Evolutionary conservation across 2,797 vertebrate species (phyloP).

Genomic region (Siniperca obscura): DNA sequence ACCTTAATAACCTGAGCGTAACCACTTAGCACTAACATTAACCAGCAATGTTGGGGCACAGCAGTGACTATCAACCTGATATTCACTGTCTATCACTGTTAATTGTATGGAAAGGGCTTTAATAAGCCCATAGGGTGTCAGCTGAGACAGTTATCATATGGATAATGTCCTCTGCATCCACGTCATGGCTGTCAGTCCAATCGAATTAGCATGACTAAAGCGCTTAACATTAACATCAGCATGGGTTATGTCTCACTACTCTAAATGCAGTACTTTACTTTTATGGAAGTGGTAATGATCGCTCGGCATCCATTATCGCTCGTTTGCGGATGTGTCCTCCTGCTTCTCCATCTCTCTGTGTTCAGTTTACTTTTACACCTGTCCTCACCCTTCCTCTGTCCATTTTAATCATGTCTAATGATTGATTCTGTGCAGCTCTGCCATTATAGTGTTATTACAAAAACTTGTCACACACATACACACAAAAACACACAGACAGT

Average conservation of each 20-base stretch:
- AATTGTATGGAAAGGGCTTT: constrained; percentile 50
- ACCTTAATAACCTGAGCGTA: constrained; percentile 40
- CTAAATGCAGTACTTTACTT: constrained; percentile 66
- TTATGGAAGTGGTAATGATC: constrained; percentile 66
- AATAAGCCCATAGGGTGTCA: constrained; percentile 59
- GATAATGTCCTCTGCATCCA: constrained; percentile 59
- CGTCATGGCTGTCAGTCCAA: constrained; percentile 70
- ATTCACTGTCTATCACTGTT: constrained; percentile 34
- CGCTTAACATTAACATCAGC: constrained; percentile 72
- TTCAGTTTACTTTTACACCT: constrained; percentile 31
- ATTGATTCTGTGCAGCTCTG: constrained; percentile 45
- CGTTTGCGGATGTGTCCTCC: constrained; percentile 2
- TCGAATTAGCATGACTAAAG: constrained; percentile 73
- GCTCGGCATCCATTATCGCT: constrained; percentile 48
- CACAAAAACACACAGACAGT: not conserved
- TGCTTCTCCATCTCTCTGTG: constrained; percentile 15
- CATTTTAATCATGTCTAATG: constrained; percentile 56
- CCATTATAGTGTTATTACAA: constrained; percentile 61
- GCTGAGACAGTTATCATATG: constrained; percentile 62
- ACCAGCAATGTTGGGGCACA: constrained; percentile 30
- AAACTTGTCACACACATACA: constrained; percentile 37
- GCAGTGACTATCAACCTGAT: constrained; percentile 4
- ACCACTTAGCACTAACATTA: constrained; percentile 50
- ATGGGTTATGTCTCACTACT: constrained; percentile 58
- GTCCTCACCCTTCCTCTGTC: constrained; percentile 25